Evolutionary conservation across 2,888 invertebrate species (phyloP).

Genomic region (Linyphia triangularis): DNA sequence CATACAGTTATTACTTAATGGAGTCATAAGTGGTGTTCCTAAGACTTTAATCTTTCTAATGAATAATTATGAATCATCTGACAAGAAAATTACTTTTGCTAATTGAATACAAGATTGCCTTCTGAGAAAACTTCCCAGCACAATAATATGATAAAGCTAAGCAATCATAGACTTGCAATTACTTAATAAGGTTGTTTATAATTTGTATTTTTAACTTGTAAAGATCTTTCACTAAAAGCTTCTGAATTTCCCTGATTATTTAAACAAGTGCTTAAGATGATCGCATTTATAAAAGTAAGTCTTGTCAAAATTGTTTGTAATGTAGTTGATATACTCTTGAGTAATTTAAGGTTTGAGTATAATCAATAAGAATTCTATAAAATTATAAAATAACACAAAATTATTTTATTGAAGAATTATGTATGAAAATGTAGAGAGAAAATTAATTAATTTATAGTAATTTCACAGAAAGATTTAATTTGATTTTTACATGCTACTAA

Average conservation of each 20-base stretch:
- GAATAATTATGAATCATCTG: neutral
- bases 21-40: too few relatives aligned
- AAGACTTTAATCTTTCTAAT: constrained; percentile 2
- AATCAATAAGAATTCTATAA: too few relatives aligned
- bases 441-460: too few relatives aligned
- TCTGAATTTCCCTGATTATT: neutral
- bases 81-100: neutral
- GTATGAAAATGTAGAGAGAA: too few relatives aligned
- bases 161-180: neutral
- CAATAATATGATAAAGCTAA: constrained; percentile 5
- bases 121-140: neutral
- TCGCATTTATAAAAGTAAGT: neutral
- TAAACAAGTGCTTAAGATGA: neutral
- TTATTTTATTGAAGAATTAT: too few relatives aligned
- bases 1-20: too few relatives aligned
- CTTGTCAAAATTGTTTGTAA: neutral
- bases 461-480: too few relatives aligned
- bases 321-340: too few relatives aligned
- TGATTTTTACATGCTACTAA: too few relatives aligned
- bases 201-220: neutral
- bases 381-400: too few relatives aligned
- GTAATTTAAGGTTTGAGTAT: too few relatives aligned
- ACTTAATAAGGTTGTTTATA: neutral
- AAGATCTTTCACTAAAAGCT: neutral
- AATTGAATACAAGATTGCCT: neutral